Conservation (phyloP, 2,888 invertebrate species). For the Dione juno region DNA sequence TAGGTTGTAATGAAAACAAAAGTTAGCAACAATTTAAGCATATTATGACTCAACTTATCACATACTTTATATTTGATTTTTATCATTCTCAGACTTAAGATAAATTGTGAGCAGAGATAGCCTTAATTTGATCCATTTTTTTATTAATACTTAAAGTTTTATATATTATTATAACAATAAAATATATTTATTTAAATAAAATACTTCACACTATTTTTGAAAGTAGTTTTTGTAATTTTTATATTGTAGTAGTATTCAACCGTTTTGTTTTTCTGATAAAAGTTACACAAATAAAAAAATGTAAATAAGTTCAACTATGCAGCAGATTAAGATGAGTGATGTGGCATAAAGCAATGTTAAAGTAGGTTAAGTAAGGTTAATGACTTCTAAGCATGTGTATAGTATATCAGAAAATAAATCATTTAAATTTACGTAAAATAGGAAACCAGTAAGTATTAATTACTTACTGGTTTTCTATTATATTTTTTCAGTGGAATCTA, state of each 20-base stretch:
- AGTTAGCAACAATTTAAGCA: background rate
- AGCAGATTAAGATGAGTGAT: constrained; percentile 1
- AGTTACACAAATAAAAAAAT: too few species aligned
- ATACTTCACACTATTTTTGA: too few species aligned
- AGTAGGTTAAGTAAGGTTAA: constrained; percentile 14
- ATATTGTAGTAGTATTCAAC: too few species aligned
- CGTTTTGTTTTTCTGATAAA: too few species aligned
- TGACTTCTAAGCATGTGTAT: background rate
- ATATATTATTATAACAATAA: too few species aligned
- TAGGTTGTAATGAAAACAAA: background rate
- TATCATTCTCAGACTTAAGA: background rate
- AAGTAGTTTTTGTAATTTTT: too few species aligned
- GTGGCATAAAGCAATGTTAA: background rate
- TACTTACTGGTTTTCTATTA: too few species aligned
- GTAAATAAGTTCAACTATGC: background rate
- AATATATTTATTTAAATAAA: too few species aligned
- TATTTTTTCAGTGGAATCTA: too few species aligned
- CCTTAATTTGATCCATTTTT: background rate
- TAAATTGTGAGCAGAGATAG: background rate
- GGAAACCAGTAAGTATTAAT: too few species aligned
- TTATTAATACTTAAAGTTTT: too few species aligned
- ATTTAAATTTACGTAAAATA: background rate
- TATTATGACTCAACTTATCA: background rate
- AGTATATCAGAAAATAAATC: background rate
- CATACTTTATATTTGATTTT: background rate